Evolutionary conservation across 2,113 vertebrate species (phyloP).

Genomic region (western clawed frog (Xenopus tropicalis)): UCB_Xtro_10.0 CM004444.2:169224501-169225000

Average conservation of each 20-base stretch:
- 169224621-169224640: constrained; percentile 46
- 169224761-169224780: constrained; percentile 86
- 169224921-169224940: not conserved
- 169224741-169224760: constrained; percentile 77
- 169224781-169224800: too few relatives aligned
- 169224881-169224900: not conserved
- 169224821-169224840: too few relatives aligned
- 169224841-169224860: too few relatives aligned
- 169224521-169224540: too few relatives aligned
- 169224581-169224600: constrained; percentile 49
- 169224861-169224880: constrained; percentile 19
- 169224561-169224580: constrained; percentile 34
- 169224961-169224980: too few relatives aligned
- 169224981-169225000: too few relatives aligned
- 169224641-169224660: too few relatives aligned
- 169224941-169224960: too few relatives aligned
- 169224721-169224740: constrained; percentile 81
- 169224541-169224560: not conserved
- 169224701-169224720: constrained; percentile 68
- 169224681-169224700: constrained; percentile 67
- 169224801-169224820: too few relatives aligned
- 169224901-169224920: not conserved
- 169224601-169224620: constrained; percentile 52
- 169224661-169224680: constrained; percentile 46
- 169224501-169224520: too few relatives aligned